Percentiles rank a stretch among this genome's conserved stretches.
Conservation (phyloP, 2,113 vertebrate genomes). For the Podarcis muralis region DNA sequence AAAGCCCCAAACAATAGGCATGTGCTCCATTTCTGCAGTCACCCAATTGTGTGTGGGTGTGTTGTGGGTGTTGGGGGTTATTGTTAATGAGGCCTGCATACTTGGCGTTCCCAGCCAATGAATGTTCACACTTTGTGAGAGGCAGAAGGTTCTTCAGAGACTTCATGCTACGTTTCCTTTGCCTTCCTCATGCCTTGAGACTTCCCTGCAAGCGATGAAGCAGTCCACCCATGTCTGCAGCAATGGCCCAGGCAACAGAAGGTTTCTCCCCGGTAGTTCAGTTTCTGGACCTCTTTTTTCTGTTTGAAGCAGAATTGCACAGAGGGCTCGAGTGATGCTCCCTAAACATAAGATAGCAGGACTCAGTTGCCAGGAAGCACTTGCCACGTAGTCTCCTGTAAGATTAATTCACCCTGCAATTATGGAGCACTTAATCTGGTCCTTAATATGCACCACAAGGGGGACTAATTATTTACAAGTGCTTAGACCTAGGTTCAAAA, state of each 20-base stretch:
- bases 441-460: not conserved
- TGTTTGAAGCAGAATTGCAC: not conserved
- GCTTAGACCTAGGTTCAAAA: not conserved
- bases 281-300: not conserved
- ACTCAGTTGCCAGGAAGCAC: not conserved
- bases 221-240: not conserved
- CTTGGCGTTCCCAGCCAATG: not conserved
- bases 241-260: not conserved
- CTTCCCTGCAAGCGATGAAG: not conserved
- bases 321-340: not conserved
- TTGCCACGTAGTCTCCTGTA: not conserved
- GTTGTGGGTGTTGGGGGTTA: too few species aligned
- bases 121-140: not conserved
- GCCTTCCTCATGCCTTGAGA: not conserved
- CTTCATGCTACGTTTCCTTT: not conserved
- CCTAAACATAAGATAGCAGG: not conserved
- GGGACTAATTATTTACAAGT: not conserved
- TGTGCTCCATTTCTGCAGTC: conserved; percentile 11
- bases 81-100: not conserved
- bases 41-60: too few species aligned
- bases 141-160: not conserved
- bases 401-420: not conserved
- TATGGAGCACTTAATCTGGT: not conserved
- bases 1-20: conserved; percentile 17
- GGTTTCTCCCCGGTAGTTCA: not conserved